Evolutionary conservation across 1,140 invertebrate genomes (phyloP).

Genomic region (Platyscapa corneri): DNA sequence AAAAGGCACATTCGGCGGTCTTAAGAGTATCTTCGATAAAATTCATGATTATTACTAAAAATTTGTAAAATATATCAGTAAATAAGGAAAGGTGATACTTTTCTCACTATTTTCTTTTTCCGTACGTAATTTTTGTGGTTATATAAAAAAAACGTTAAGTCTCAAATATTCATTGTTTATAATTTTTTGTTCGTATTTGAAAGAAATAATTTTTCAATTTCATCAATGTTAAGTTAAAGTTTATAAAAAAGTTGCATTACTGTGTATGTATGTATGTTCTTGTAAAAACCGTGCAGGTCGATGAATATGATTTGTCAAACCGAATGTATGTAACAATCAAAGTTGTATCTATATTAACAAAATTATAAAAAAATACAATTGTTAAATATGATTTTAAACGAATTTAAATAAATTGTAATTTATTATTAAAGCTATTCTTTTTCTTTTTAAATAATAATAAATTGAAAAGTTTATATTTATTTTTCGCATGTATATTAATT

Average conservation of each 20-base stretch:
- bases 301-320: slow-evolving; percentile 35
- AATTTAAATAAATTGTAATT: slow-evolving; percentile 69
- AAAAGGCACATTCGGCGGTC: slow-evolving; percentile 20
- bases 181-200: slow-evolving; percentile 18
- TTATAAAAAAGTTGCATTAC: slow-evolving; percentile 39
- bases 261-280: slow-evolving; percentile 46
- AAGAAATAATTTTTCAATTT: slow-evolving; percentile 31
- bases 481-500: slow-evolving; percentile 46
- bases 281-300: slow-evolving; percentile 41
- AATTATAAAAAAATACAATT: slow-evolving; percentile 62
- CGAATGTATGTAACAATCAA: slow-evolving; percentile 46
- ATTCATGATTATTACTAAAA: slow-evolving; percentile 30
- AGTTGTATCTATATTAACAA: slow-evolving; percentile 52
- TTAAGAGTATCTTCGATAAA: slow-evolving; percentile 5
- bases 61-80: slow-evolving; percentile 44
- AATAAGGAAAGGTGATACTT: slow-evolving; percentile 33
- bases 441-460: slow-evolving; percentile 38
- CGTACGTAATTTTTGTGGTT: slow-evolving; percentile 25
- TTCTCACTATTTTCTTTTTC: slow-evolving; percentile 16
- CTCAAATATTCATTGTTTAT: slow-evolving; percentile 37
- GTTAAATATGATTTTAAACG: slow-evolving; percentile 67
- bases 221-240: slow-evolving; percentile 38
- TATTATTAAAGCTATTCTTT: slow-evolving; percentile 52
- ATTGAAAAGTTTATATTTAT: slow-evolving; percentile 61
- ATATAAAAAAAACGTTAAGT: slow-evolving; percentile 17